These are phyloP conservation scores for Trididemnum miniatum DNA, from an alignment of 23 tunicate genomes.

Conservation along the genomic window DNA sequence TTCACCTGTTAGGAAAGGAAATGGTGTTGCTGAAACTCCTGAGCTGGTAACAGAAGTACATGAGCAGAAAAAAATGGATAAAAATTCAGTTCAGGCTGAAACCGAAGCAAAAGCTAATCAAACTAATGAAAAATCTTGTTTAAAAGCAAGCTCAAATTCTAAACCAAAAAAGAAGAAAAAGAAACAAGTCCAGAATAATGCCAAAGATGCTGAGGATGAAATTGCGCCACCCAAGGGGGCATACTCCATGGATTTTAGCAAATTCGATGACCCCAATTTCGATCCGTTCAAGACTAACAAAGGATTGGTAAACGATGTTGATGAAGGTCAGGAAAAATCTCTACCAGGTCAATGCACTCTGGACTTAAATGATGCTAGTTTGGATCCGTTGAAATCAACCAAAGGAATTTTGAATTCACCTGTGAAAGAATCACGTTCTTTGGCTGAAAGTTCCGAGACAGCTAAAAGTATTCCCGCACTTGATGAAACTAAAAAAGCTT, in stretches of 20 bases:
- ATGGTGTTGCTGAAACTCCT: neutral
- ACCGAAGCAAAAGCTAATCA: too few species aligned
- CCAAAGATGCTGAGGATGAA: constrained; percentile 12
- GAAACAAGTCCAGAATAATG: neutral
- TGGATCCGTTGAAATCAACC: constrained; percentile 61
- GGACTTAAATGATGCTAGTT: constrained; percentile 41
- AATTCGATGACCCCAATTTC: constrained; percentile 58
- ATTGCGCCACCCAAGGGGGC: constrained; percentile 61
- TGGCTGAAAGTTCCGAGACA: neutral
- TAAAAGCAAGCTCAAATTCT: neutral
- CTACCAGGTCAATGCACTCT: constrained; percentile 41
- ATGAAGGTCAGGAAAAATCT: neutral
- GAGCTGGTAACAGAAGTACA: too few species aligned
- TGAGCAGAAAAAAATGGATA: too few species aligned
- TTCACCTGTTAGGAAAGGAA: neutral
- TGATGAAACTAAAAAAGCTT: neutral
- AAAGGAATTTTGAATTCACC: constrained; percentile 31
- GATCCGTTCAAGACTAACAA: constrained; percentile 68
- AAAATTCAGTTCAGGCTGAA: too few species aligned
- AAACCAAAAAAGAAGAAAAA: neutral
- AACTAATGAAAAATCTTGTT: too few species aligned
- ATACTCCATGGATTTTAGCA: constrained; percentile 53
- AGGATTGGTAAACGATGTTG: constrained; percentile 32
- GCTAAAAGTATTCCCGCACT: neutral
- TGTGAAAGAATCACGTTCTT: neutral